Conservation (phyloP, 2,888 invertebrate genomes). For the Trissonchulus latispiculum region DNA sequence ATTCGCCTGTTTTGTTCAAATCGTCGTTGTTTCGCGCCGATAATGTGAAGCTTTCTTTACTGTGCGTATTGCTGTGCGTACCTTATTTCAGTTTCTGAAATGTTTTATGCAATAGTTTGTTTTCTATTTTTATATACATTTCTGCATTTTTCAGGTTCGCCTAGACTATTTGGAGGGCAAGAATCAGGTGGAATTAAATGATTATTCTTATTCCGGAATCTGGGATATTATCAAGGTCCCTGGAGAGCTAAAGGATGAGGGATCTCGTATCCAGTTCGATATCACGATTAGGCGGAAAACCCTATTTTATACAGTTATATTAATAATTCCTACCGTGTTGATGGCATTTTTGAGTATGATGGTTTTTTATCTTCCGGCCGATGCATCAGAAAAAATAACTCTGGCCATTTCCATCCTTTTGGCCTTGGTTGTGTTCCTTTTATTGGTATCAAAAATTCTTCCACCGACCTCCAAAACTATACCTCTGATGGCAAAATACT, state of each 20-base stretch:
- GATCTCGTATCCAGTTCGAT: conserved; percentile 56
- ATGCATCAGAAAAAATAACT: conserved; percentile 84
- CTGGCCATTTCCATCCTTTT: conserved; percentile 92
- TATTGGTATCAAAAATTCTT: conserved; percentile 95
- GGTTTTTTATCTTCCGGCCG: conserved; percentile 95
- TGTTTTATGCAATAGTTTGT: no score
- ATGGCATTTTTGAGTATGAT: conserved; percentile 97
- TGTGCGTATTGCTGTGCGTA: no score
- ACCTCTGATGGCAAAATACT: conserved; percentile 70
- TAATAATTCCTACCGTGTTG: conserved; percentile 93
- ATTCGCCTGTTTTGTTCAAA: no score
- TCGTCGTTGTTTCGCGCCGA: no score
- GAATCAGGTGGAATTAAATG: conserved; percentile 85
- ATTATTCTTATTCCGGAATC: conserved; percentile 94
- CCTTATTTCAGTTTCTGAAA: no score
- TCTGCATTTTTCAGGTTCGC: no score
- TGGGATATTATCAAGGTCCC: conserved; percentile 85
- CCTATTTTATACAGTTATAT: conserved; percentile 95
- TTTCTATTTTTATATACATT: no score
- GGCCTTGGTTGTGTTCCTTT: conserved; percentile 95
- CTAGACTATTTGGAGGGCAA: conserved; percentile 82
- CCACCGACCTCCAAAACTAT: conserved; percentile 96
- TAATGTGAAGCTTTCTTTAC: no score
- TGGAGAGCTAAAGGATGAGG: conserved; percentile 70
- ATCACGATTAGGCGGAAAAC: conserved; percentile 93